phyloP scores from a whole-genome alignment of 2,888 invertebrate genomes.

The Syrista parreyssii region DNA sequence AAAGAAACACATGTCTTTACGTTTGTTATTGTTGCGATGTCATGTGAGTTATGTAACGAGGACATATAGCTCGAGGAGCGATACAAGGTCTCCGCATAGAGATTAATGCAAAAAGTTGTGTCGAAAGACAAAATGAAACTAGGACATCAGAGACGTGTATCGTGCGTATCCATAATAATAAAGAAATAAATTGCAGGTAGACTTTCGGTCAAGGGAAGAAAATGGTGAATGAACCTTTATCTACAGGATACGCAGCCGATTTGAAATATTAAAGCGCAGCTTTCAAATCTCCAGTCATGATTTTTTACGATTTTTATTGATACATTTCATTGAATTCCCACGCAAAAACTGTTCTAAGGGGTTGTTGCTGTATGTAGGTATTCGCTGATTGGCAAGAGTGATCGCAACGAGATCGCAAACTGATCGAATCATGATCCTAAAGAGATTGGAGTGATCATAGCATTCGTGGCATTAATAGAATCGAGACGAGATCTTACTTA shows the following conservation, averaged over 20 bases:
- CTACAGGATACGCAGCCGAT: neutral
- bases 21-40: slow-evolving; percentile 8
- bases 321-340: neutral
- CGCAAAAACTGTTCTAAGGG: neutral
- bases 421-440: neutral
- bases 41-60: slow-evolving; percentile 26
- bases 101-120: slow-evolving; percentile 11
- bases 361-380: neutral
- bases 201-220: neutral
- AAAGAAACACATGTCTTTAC: neutral
- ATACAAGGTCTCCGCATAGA: slow-evolving; percentile 25
- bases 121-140: slow-evolving; percentile 13
- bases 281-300: neutral
- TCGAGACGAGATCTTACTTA: slow-evolving; percentile 41
- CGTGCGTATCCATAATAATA: neutral
- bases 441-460: neutral
- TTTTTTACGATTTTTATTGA: neutral
- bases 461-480: neutral
- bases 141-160: neutral
- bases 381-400: neutral
- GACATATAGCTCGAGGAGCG: slow-evolving; percentile 28
- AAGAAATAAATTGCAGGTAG: neutral
- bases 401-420: neutral
- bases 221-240: neutral
- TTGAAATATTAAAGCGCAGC: neutral